Evolutionary conservation across 2,888 invertebrate genomes (phyloP).

Genomic region (Deilephila porcellus): DNA sequence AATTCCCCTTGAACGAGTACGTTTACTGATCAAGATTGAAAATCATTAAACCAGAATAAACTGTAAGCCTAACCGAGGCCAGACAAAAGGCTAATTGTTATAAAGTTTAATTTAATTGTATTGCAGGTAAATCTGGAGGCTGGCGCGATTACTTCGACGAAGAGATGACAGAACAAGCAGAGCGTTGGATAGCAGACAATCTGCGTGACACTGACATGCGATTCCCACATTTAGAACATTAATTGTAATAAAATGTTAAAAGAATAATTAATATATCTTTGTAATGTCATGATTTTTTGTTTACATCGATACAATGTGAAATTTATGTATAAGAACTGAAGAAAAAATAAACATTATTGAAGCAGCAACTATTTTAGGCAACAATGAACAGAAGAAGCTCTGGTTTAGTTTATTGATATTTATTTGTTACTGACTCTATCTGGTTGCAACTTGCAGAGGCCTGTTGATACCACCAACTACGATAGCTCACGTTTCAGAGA

Average conservation of each 20-base stretch:
- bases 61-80: no score
- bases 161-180: constrained; percentile 86
- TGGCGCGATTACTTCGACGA: constrained; percentile 90
- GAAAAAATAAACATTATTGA: constrained; percentile 66
- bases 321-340: constrained; percentile 61
- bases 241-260: constrained; percentile 29
- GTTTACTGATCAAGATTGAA: no score
- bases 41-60: no score
- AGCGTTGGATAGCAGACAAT: constrained; percentile 89
- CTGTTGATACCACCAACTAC: no score
- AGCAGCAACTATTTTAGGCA: no score
- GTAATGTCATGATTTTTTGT: constrained; percentile 81
- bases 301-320: constrained; percentile 73
- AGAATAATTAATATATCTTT: constrained; percentile 78
- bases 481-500: no score
- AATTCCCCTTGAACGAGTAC: no score
- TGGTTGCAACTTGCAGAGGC: no score
- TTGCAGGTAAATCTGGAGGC: constrained; percentile 86
- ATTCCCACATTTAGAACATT: constrained; percentile 75
- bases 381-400: neutral
- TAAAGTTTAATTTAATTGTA: neutral
- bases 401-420: neutral
- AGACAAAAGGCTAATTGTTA: no score
- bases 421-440: no score
- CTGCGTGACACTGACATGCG: constrained; percentile 84